Base-by-base conservation (phyloP, 2,888 invertebrate species). In the Cheilosia grossa region DNA sequence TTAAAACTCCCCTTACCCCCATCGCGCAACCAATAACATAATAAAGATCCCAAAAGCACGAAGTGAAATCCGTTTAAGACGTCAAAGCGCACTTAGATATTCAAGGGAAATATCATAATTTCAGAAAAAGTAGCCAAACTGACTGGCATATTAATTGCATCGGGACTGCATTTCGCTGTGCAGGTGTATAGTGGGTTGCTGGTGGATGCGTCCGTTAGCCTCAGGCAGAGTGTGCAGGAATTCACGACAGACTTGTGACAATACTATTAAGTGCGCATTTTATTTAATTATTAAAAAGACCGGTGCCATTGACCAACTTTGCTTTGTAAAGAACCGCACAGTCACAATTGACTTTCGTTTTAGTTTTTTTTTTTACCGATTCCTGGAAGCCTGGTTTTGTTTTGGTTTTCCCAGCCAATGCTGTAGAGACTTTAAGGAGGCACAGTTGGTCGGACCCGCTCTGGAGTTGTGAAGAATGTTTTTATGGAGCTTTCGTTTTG, bases 71-170 rank as follows among this genome's bases (percentile, higher is more conserved):
- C 51, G 3, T 70, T 82, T 58, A 37, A 64, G 21, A 24, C 53
- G 70, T 53, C 77, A 47, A 67, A 54, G 33, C 42, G 40, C 49
- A 64, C 54, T 59, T 66, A 66, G 49, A 70, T 75, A 80, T 80
- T 75, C 83, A 64, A 80, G 80, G 80, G 74, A 80, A 83, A 83
- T 83, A 79, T 83, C 74, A 82, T 78, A 82, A 61, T 77, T 73
- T 75, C 66, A 66, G 64, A 70, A 30, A 66, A 80, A 54, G 70
- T 17, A 30, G 37, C 24, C 13, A 53, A 67, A 58, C 64, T 47
- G 73, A 80, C 80, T 30, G 70, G 70, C 51, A 83, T 83, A 83
- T 58, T 80, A 74, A 80, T 83, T 51, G 53, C 83, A 66, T 58
- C 15, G 37, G 30, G 37, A 54, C 27, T 73, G 59, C 70, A 66